These are phyloP conservation scores for Corydoras maculifer DNA, from an alignment of 2,113 vertebrate genomes.

Conservation along the genomic window DNA sequence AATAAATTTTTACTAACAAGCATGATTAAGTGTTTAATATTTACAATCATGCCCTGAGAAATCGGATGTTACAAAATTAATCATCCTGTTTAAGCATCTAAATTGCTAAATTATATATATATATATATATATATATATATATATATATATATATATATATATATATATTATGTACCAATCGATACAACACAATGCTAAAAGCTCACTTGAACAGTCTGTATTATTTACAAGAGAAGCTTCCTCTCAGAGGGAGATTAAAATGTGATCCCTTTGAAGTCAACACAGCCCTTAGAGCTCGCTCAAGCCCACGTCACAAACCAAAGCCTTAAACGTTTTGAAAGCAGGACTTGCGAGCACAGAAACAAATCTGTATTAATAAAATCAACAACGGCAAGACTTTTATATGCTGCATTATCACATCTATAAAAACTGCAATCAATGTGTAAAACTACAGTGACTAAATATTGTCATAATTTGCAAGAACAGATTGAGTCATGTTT, in stretches of 20 bases:
- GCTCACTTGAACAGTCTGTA: slow-evolving; percentile 21
- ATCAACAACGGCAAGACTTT: not conserved
- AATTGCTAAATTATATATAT: too few relatives aligned
- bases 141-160: not conserved
- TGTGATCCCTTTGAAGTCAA: slow-evolving; percentile 32
- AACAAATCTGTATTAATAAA: slow-evolving; percentile 9
- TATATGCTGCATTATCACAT: not conserved
- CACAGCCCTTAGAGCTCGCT: slow-evolving; percentile 23
- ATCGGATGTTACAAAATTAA: too few relatives aligned
- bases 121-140: not conserved
- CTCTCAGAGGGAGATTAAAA: slow-evolving; percentile 33
- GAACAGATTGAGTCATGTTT: not conserved
- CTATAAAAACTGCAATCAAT: not conserved
- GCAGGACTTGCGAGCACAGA: not conserved
- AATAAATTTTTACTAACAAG: slow-evolving; percentile 18
- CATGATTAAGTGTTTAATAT: not conserved
- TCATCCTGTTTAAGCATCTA: too few relatives aligned
- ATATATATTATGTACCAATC: slow-evolving; percentile 9
- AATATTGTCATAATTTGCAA: slow-evolving; percentile 11
- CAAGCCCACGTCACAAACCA: slow-evolving; percentile 15
- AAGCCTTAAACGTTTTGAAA: slow-evolving; percentile 28
- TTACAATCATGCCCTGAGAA: too few relatives aligned
- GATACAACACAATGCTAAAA: slow-evolving; percentile 14
- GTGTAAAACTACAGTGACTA: not conserved
- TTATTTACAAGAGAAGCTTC: slow-evolving; percentile 34